Base-by-base conservation (phyloP, 2,888 invertebrate genomes). In the Lasiommata megera region DNA sequence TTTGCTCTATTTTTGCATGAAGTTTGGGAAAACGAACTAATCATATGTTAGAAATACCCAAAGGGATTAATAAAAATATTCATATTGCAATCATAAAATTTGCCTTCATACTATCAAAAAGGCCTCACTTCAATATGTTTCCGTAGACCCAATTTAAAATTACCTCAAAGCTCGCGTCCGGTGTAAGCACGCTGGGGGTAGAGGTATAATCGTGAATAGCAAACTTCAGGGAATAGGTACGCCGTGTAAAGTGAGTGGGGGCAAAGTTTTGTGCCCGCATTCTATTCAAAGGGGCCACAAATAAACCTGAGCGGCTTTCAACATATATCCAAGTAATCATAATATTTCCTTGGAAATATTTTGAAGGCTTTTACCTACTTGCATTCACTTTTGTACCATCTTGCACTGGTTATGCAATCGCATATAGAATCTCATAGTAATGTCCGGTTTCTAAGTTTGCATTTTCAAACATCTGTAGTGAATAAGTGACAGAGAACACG, bases 131-230 rank as follows among this genome's bases (percentile, higher is more conserved):
- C 43, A 23, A 43, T 14, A 44, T 29, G 18, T 29, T 29, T 29
- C 29, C 12, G 37, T 14, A 44, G 23, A 29, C n/a, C 44, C n/a
- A 44, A 44, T 44, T 44, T 44, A 44, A 44, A 44, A 44, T 44
- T 44, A 44, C 29, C 29, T 44, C 44, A 44, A 37, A 44, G 44
- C 44, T 23, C 28, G 36, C 36, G 3, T 14, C 29, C 29, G 29
- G 11, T 28, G 28, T 12, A 28, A 14, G 28, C 29, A 29, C 12
- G 14, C 23, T 44, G 7, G 28, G 9, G 34, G 34, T 34, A 34
- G 34, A 11, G 12, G 28, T 9, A 29, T 44, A 28, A 28, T 44
- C 44, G 8, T 14, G 44, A 44, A 28, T 44, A 44, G 37, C 44
- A 12, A 28, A 29, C 44, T 29, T 44, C 14, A 7, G 17, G 28